These are phyloP conservation scores for Acrocera orbiculus DNA, from an alignment of 2,888 invertebrate genomes.

Conservation along the genomic window DNA sequence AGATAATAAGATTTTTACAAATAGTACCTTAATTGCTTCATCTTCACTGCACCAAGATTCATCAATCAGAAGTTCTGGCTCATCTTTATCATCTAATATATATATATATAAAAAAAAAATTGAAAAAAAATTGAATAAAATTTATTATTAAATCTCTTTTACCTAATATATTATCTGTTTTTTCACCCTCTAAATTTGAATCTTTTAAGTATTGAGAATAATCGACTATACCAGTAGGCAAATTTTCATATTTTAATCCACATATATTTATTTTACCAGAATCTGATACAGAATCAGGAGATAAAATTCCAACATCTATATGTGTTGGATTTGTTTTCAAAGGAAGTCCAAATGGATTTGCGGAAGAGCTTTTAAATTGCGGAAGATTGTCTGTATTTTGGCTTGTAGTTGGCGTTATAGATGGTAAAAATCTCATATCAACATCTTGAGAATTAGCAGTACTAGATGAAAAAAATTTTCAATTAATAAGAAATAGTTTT, in stretches of 20 bases:
- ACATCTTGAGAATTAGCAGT: conserved; percentile 14
- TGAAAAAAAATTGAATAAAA: background rate
- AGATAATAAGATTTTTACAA: too few species aligned
- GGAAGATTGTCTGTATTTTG: conserved; percentile 3
- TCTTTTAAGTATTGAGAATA: conserved; percentile 31
- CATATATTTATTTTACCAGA: conserved; percentile 24
- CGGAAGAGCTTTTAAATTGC: too few species aligned
- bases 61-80: conserved; percentile 32
- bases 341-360: too few species aligned
- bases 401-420: conserved; percentile 10
- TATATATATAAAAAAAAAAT: background rate
- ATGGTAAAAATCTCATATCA: conserved; percentile 22
- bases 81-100: conserved; percentile 35
- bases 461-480: too few species aligned
- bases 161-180: conserved; percentile 19
- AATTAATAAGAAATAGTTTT: too few species aligned
- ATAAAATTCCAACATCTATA: conserved; percentile 13
- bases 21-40: conserved; percentile 6
- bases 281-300: conserved; percentile 31
- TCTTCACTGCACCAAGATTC: conserved; percentile 40
- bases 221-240: conserved; percentile 21
- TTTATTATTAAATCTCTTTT: conserved; percentile 7
- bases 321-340: too few species aligned
- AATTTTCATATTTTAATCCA: background rate
- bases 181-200: conserved; percentile 24